Conservation (phyloP, 92 coral and sea anemone species). For the Muricea muricata region DNA sequence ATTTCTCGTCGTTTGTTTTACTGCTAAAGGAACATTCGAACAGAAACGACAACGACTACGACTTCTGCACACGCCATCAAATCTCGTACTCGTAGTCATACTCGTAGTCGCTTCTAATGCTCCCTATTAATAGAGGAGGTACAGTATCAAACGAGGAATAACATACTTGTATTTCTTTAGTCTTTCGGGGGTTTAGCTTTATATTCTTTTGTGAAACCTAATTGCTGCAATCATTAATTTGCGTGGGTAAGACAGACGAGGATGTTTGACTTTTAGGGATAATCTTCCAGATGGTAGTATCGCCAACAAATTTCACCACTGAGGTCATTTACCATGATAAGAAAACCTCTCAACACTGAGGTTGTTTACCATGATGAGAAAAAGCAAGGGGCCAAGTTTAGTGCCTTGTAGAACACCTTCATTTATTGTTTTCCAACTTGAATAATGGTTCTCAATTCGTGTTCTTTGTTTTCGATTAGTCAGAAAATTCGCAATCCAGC, state of each 20-base stretch:
- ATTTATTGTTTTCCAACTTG: too few relatives aligned
- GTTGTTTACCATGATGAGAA: too few relatives aligned
- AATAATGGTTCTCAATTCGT: too few relatives aligned
- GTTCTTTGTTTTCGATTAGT: too few relatives aligned
- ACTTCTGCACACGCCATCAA: too few relatives aligned
- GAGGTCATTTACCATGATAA: background rate
- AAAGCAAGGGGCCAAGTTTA: too few relatives aligned
- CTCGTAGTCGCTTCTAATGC: too few relatives aligned
- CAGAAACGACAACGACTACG: too few relatives aligned
- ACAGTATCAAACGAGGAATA: background rate
- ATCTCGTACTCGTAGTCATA: too few relatives aligned
- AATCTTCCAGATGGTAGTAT: background rate
- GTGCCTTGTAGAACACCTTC: too few relatives aligned
- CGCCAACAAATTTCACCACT: background rate
- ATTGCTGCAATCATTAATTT: slow-evolving; percentile 19
- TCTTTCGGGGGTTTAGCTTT: slow-evolving; percentile 20
- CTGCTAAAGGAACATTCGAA: too few relatives aligned
- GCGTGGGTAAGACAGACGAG: slow-evolving; percentile 21
- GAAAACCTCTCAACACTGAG: background rate
- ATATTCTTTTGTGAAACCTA: slow-evolving; percentile 39
- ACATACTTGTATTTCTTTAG: background rate
- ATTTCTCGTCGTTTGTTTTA: too few relatives aligned
- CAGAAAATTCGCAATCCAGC: slow-evolving; percentile 1
- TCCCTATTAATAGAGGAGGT: background rate
- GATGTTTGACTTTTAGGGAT: background rate